These are phyloP conservation scores for Troglohyphantes excavatus DNA, from an alignment of 2,888 invertebrate species.

Conservation along the genomic window DNA sequence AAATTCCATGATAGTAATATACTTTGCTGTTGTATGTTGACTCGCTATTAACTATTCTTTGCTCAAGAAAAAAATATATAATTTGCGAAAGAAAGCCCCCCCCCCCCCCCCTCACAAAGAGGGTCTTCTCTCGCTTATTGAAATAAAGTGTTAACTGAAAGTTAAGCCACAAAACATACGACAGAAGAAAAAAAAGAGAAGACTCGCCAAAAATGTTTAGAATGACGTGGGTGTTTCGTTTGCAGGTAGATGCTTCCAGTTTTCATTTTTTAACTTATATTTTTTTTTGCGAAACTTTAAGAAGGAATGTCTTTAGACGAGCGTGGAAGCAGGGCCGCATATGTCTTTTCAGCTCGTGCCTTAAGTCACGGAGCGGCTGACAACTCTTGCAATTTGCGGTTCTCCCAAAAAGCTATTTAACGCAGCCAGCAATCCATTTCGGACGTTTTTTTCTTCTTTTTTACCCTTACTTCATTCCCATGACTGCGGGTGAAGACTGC, in stretches of 20 bases:
- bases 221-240: slow-evolving; percentile 10
- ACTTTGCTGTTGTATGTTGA: no score
- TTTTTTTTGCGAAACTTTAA: background rate
- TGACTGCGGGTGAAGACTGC: background rate
- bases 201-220: background rate
- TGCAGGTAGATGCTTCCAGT: background rate
- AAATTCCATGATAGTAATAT: no score
- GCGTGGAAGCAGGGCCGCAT: background rate
- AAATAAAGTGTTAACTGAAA: slow-evolving; percentile 10
- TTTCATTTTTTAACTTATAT: background rate
- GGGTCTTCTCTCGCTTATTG: background rate
- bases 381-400: slow-evolving; percentile 41
- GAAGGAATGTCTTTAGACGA: background rate
- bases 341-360: slow-evolving; percentile 21
- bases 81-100: no score
- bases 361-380: slow-evolving; percentile 32
- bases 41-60: no score
- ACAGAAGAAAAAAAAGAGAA: slow-evolving; percentile 12
- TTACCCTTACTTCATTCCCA: background rate
- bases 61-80: no score
- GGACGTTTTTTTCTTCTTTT: background rate
- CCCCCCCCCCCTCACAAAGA: no score
- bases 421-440: slow-evolving; percentile 38
- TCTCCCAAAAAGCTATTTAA: slow-evolving; percentile 32
- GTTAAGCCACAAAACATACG: background rate